These are phyloP conservation scores for Cromileptes altivelis DNA, from an alignment of 2,113 vertebrate genomes.

Conservation along the genomic window DNA sequence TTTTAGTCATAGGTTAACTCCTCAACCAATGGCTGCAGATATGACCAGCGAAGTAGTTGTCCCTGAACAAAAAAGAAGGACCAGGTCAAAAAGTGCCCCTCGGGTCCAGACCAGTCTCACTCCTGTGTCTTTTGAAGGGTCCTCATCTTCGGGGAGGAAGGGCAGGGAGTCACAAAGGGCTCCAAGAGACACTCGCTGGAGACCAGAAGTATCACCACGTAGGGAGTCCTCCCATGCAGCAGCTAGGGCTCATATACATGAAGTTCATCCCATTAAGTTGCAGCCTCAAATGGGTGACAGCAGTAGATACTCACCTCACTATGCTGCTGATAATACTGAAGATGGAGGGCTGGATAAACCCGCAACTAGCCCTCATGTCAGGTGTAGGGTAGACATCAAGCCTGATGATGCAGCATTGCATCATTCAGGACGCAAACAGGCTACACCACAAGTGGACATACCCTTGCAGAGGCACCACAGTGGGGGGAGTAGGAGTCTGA, in stretches of 20 bases:
- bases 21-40: conserved; percentile 76
- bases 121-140: conserved; percentile 85
- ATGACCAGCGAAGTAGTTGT: conserved; percentile 75
- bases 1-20: conserved; percentile 78
- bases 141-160: conserved; percentile 83
- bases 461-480: conserved; percentile 85
- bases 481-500: conserved; percentile 85
- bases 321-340: conserved; percentile 85
- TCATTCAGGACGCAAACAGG: conserved; percentile 81
- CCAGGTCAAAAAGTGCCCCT: conserved; percentile 93
- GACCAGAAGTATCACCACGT: conserved; percentile 86
- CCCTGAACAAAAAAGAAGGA: conserved; percentile 87
- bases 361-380: conserved; percentile 91
- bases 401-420: conserved; percentile 89
- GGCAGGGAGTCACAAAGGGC: conserved; percentile 87
- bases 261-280: conserved; percentile 94
- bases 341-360: conserved; percentile 82
- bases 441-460: conserved; percentile 79
- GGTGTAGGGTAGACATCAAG: conserved; percentile 95
- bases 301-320: conserved; percentile 90
- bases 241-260: conserved; percentile 87
- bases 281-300: conserved; percentile 91
- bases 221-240: conserved; percentile 85
- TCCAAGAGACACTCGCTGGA: conserved; percentile 82
- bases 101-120: conserved; percentile 88